A percentile compares a stretch with the other conserved stretches of the same genome.
Evolutionary conservation across 2,888 invertebrate species (phyloP).

Genomic region (Yponomeuta cagnagella): DNA sequence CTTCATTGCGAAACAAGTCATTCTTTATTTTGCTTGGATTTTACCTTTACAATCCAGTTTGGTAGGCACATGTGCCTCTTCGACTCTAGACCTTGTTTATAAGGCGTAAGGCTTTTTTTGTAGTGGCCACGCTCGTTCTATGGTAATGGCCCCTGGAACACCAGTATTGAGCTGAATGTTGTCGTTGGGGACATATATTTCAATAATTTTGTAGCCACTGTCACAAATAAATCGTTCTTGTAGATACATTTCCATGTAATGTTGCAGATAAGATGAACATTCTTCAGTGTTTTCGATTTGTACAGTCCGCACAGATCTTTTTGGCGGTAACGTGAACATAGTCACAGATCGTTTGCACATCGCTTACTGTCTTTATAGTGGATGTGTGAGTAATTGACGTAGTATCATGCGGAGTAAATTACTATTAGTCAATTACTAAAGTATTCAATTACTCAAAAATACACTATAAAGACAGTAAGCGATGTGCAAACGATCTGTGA

Average conservation of each 20-base stretch:
- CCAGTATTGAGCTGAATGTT: conserved; percentile 36
- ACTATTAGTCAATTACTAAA: too few species aligned
- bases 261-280: background rate
- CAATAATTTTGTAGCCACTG: conserved; percentile 60
- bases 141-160: conserved; percentile 21
- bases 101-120: conserved; percentile 37
- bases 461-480: too few species aligned
- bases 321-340: too few species aligned
- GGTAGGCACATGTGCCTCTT: conserved; percentile 38
- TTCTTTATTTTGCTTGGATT: conserved; percentile 55
- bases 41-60: conserved; percentile 45
- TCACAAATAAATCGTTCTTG: conserved; percentile 66
- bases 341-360: too few species aligned
- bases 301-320: background rate
- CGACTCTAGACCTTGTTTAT: conserved; percentile 53
- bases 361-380: too few species aligned
- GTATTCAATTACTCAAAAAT: too few species aligned
- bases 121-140: conserved; percentile 20
- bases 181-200: conserved; percentile 70
- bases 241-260: conserved; percentile 34
- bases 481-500: too few species aligned
- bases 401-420: too few species aligned
- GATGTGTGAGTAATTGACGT: too few species aligned
- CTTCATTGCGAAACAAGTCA: conserved; percentile 56
- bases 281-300: background rate